Percentiles rank a stretch among this genome's conserved stretches.
These are phyloP conservation scores for Probaryconus sp. DNA, from an alignment of 1,140 invertebrate genomes.

Conservation along the genomic window DNA sequence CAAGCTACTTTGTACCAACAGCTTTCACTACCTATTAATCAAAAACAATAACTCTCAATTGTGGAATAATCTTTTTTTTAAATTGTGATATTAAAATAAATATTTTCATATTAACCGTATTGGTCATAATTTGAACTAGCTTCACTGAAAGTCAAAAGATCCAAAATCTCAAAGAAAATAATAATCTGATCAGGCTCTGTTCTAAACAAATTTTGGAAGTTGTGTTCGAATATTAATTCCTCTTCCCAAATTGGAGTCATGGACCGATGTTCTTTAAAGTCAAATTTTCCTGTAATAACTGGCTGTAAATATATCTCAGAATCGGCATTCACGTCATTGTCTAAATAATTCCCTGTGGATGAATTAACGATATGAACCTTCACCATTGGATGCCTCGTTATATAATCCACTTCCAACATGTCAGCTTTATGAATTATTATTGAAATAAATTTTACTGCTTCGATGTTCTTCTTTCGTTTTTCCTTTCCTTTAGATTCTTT, in stretches of 20 bases:
- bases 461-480: slow-evolving; percentile 51
- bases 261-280: slow-evolving; percentile 71
- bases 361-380: slow-evolving; percentile 72
- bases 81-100: not conserved
- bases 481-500: slow-evolving; percentile 27
- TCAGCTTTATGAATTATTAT: slow-evolving; percentile 70
- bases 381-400: slow-evolving; percentile 74
- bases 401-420: slow-evolving; percentile 68
- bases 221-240: slow-evolving; percentile 81
- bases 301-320: slow-evolving; percentile 63
- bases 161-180: slow-evolving; percentile 82
- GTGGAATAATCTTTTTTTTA: too few species aligned
- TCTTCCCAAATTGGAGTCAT: slow-evolving; percentile 82
- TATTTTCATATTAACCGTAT: slow-evolving; percentile 65
- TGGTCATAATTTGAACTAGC: slow-evolving; percentile 72
- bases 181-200: slow-evolving; percentile 74
- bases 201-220: slow-evolving; percentile 78
- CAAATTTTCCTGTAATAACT: slow-evolving; percentile 70
- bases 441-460: slow-evolving; percentile 63
- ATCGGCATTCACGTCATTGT: slow-evolving; percentile 26
- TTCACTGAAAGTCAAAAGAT: slow-evolving; percentile 73
- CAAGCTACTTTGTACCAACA: slow-evolving; percentile 83
- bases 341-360: slow-evolving; percentile 69
- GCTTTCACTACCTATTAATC: slow-evolving; percentile 72
- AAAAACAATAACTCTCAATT: too few species aligned